Base-by-base conservation (phyloP, 2,888 invertebrate genomes). In the Caenorhabditis sinica region DNA sequence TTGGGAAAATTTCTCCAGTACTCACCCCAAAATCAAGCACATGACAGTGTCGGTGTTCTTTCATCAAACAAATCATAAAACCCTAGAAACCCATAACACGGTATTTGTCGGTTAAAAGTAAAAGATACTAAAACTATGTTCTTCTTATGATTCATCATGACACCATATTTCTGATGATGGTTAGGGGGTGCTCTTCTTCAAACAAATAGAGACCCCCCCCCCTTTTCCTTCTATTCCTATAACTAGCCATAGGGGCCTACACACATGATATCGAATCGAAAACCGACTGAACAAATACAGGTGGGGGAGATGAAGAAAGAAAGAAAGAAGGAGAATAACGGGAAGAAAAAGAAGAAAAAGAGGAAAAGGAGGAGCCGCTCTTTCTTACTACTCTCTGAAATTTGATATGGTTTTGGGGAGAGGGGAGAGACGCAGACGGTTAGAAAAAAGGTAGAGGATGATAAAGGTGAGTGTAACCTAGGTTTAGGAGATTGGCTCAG, bases 241-340 rank as follows among this genome's bases (percentile, higher is more conserved):
- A 33, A 33, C 33, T 33, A 33, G 33, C 40, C 40, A 33, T 30
- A 68, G n/a, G n/a, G n/a, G n/a, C n/a, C n/a, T 33, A 65, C 65
- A 49, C 43, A 56, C 49, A 58, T 74, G 74, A 49, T 74, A 74
- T 75, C 68, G 51, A 68, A 74, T 75, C 68, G 51, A 68, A 71
- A 61, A 40, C 40, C 36, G 80, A 73, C 71, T 76, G 60, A 76
- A 33, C 76, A 76, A 76, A 68, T 76, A 68, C 76, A 75, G 68
- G 69, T 53, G 60, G 28, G 33, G 20, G 30, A 65, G 33, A 45
- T 23, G 23, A 33, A 65, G 28, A 53, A 25, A 17, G 25, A 36
- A 17, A 61, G 25, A 61, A 66, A 56, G 66, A 36, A 45, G 49
- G 2, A 49, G 49, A 20, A 5, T 49, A 49, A 49, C 56, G 25